phyloP scores from a whole-genome alignment of 2,797 vertebrate species.

The Neopelma chrysocephalum region DNA sequence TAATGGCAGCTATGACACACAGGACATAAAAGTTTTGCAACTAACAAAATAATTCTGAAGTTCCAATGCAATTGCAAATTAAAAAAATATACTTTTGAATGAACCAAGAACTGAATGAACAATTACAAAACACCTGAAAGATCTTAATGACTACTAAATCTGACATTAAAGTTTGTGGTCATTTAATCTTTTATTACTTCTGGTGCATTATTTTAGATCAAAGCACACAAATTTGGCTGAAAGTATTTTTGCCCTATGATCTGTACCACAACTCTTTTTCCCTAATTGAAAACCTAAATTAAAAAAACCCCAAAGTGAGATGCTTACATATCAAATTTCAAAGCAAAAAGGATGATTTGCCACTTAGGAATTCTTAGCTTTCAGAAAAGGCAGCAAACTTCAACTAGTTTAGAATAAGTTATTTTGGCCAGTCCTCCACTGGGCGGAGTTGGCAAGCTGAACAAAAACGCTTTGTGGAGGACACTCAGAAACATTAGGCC shows the following conservation, averaged over 20 bases:
- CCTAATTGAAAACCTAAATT: not conserved
- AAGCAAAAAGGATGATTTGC: not conserved
- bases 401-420: not conserved
- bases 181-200: conserved; percentile 14
- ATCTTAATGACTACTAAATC: not conserved
- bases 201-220: not conserved
- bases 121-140: not conserved
- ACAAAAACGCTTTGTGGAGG: not conserved
- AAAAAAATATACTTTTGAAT: not conserved
- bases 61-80: not conserved
- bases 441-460: not conserved
- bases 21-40: not conserved
- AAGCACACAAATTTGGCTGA: not conserved
- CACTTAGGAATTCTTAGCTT: not conserved
- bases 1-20: not conserved
- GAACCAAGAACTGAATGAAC: not conserved
- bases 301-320: not conserved
- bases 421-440: not conserved
- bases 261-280: not conserved
- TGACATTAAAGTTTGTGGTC: not conserved
- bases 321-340: not conserved
- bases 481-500: not conserved
- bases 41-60: not conserved
- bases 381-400: not conserved
- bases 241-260: not conserved